Evolutionary conservation across 2,888 invertebrate species (phyloP).

Genomic region (Caenorhabditis sinica): DNA sequence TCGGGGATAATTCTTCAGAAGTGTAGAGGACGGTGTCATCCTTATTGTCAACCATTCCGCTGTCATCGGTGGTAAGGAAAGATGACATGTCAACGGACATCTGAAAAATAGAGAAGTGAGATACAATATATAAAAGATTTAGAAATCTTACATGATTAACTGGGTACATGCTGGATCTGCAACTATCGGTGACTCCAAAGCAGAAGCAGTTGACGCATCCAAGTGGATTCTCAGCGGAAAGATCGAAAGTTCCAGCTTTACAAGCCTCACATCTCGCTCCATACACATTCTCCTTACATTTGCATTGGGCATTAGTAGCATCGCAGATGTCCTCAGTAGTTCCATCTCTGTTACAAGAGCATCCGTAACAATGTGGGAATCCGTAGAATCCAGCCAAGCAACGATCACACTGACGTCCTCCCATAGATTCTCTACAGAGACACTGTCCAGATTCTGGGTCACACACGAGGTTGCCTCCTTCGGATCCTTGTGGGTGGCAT

Average conservation of each 20-base stretch:
- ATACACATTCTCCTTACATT: slow-evolving; percentile 90
- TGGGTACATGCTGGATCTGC: slow-evolving; percentile 88
- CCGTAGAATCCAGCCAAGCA: slow-evolving; percentile 90
- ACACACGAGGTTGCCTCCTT: slow-evolving; percentile 90
- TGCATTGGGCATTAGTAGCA: slow-evolving; percentile 88
- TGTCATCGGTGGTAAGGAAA: slow-evolving; percentile 74
- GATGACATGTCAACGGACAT: slow-evolving; percentile 71
- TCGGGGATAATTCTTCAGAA: slow-evolving; percentile 65
- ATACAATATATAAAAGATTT: neutral
- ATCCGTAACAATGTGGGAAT: slow-evolving; percentile 93
- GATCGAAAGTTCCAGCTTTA: slow-evolving; percentile 92
- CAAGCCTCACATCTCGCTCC: slow-evolving; percentile 92
- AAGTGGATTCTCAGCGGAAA: slow-evolving; percentile 90
- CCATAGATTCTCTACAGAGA: slow-evolving; percentile 92
- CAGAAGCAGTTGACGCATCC: slow-evolving; percentile 98
- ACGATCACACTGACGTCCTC: slow-evolving; percentile 92
- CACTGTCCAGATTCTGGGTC: slow-evolving; percentile 92
- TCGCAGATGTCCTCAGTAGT: slow-evolving; percentile 93
- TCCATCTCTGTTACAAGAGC: slow-evolving; percentile 84
- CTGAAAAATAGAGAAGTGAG: slow-evolving; percentile 42
- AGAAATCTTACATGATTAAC: slow-evolving; percentile 70
- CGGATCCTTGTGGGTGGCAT: slow-evolving; percentile 92
- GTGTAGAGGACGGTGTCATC: slow-evolving; percentile 74
- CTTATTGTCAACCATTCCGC: slow-evolving; percentile 75
- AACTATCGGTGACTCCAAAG: slow-evolving; percentile 93